Percentiles rank a stretch among this genome's conserved stretches.
These are phyloP conservation scores for Ciconia maguari DNA, from an alignment of 2,113 vertebrate genomes.

Conservation along the genomic window DNA sequence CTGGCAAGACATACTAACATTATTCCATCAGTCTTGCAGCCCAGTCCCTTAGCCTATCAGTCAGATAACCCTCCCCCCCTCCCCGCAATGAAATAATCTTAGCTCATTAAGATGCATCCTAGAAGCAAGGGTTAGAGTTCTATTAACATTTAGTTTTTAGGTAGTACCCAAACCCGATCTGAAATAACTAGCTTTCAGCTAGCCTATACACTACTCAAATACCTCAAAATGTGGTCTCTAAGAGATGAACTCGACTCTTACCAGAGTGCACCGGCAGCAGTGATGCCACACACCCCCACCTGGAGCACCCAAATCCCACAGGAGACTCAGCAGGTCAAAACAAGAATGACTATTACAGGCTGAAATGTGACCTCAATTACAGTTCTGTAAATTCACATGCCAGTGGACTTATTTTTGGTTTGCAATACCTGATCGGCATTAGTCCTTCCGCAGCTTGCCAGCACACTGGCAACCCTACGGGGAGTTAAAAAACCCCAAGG, in stretches of 20 bases:
- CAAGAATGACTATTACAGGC: rapidly evolving
- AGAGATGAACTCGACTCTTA: rapidly evolving
- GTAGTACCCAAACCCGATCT: background rate
- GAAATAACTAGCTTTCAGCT: background rate
- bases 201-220: background rate
- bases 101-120: rapidly evolving
- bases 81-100: rapidly evolving
- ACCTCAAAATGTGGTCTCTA: rapidly evolving
- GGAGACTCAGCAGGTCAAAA: background rate
- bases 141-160: background rate
- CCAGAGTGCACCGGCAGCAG: background rate
- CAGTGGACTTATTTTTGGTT: no score
- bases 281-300: background rate
- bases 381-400: background rate
- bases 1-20: background rate
- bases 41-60: background rate
- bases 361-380: background rate
- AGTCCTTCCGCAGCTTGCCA: background rate
- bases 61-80: background rate
- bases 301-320: background rate
- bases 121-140: background rate
- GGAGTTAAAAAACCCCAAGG: background rate
- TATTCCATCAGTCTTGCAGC: background rate
- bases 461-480: background rate
- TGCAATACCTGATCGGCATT: background rate